Base-by-base conservation (phyloP, 2,113 vertebrate genomes). In the Megaleporinus macrocephalus region DNA sequence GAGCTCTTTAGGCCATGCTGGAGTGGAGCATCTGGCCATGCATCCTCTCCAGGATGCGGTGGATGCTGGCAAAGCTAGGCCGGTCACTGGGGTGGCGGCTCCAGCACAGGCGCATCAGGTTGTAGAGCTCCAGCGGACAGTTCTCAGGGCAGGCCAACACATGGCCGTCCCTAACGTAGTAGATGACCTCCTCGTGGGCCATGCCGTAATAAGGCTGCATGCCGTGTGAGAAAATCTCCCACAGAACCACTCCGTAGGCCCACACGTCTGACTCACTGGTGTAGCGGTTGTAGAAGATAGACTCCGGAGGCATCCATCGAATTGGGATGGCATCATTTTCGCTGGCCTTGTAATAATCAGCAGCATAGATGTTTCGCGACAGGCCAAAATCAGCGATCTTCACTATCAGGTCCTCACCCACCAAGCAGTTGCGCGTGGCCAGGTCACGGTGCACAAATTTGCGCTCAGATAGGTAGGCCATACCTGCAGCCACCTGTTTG, bases 131-230 rank as follows among this genome's bases (percentile, higher is more conserved):
- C 87, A 96, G 78, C 0, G 98, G 96, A 84, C 98, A 99, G 85
- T 96, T 91, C 36, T 97, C 96, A 0, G 98, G 98, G 84, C 97
- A 96, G 59, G 94, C 94, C n/a, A 99, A 95, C 81, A 98, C 93
- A 30, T 98, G 96, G 12, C 98, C 98, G 4, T 99, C 98, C 69
- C 97, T 93, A 71, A 99, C 98, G 0, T 97, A 99, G 92, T 97
- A 99, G 72, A 99, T 99, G 18, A 99, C 98, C 86, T 99, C 98
- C 83, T 99, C 98, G 0, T 99, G 98, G 80, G 97, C 96, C 98
- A 99, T 99, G 0, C 98, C 98, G 0, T 97, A 99, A 91, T 99
- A 99, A 1, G 98, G 98, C 87, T 99, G 98, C 95, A 99, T 96
- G 75, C 98, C 98, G 0, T 97, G 95, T 36, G 98, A 97, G 91